Base-by-base conservation (phyloP, 2,888 invertebrate species). In the Raillietiella orientalis region DNA sequence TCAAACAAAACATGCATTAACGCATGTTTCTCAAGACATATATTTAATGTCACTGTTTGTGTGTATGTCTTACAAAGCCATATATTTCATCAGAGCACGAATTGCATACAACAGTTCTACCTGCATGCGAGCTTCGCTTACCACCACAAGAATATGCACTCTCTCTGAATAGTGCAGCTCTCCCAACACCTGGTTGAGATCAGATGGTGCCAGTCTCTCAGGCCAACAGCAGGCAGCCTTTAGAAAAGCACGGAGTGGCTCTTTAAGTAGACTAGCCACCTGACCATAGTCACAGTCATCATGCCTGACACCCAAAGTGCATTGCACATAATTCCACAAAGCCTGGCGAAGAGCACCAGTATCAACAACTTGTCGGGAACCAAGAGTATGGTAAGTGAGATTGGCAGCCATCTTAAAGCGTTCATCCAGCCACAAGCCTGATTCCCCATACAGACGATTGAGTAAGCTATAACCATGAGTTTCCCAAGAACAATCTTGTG, bases 301-400 rank as follows among this genome's bases (percentile, higher is more conserved):
- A 47, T 75, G 72, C 32, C 55, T 47, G 34, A 77, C 72, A 15
- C 70, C 75, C 43, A 66, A 66, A 50, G 74, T 61, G 45, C 70
- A 71, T 43, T 75, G 75, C 36, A 74, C 71, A 47, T 77, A 77
- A 44, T 75, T 72, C 75, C 75, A 77, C 38, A 77, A 69, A 35
- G 75, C 74, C 29, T 65, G 55, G 26, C 75, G 58, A 47, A 75
- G 77, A 35, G 66, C 59, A 13, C 69, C 64, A 11, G 75, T 77
- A 41, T 77, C 75, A 23, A 77, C 71, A 44, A 70, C 63, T 35
- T 56, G 61, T 34, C 65, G 59, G 30, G 65, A 62, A 28, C 71
- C 75, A 65, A 75, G 70, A 12, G 74, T 75, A 47, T 59, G 64
- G 42, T 77, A 77, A 10, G 77, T 77, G 37, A 77, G 54, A 46